A percentile compares a stretch with the other conserved stretches of the same genome.
phyloP scores from a whole-genome alignment of 64 coral and sea anemone genomes.

The Dendronephthya gigantea region DNA sequence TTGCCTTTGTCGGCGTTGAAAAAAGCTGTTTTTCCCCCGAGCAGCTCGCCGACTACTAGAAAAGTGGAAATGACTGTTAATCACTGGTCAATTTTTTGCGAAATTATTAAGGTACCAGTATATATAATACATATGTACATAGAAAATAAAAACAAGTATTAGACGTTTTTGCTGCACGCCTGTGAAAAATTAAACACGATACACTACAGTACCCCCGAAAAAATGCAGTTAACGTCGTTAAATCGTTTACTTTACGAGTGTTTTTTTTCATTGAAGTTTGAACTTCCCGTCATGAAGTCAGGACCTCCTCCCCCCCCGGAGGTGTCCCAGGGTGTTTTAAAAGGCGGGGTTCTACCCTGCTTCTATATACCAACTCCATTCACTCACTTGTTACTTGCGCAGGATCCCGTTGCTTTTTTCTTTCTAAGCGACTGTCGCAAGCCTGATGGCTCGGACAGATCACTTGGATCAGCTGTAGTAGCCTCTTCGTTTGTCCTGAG shows the following conservation, averaged over 20 bases:
- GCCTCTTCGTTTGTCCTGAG: neutral
- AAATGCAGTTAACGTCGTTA: too few species aligned
- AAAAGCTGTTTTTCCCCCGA: slow-evolving; percentile 81
- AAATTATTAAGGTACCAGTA: too few species aligned
- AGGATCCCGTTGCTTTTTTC: slow-evolving; percentile 97
- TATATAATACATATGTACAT: too few species aligned
- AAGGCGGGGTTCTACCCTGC: neutral
- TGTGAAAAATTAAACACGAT: too few species aligned
- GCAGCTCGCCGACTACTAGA: slow-evolving; percentile 78
- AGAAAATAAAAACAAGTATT: too few species aligned
- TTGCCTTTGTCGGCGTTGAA: slow-evolving; percentile 75
- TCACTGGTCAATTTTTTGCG: neutral
- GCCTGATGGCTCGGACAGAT: slow-evolving; percentile 87
- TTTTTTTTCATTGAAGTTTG: too few species aligned
- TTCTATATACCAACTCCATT: neutral
- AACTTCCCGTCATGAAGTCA: too few species aligned
- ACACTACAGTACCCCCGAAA: too few species aligned
- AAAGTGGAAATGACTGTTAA: neutral
- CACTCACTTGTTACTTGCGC: slow-evolving; percentile 83
- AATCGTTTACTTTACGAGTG: too few species aligned
- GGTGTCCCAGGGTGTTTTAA: too few species aligned
- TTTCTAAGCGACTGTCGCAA: slow-evolving; percentile 96
- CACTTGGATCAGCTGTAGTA: slow-evolving; percentile 21
- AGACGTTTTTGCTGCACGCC: too few species aligned
- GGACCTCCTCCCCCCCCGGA: too few species aligned